Conservation (phyloP, 2,113 vertebrate species). For the Crypturellus undulatus region DNA sequence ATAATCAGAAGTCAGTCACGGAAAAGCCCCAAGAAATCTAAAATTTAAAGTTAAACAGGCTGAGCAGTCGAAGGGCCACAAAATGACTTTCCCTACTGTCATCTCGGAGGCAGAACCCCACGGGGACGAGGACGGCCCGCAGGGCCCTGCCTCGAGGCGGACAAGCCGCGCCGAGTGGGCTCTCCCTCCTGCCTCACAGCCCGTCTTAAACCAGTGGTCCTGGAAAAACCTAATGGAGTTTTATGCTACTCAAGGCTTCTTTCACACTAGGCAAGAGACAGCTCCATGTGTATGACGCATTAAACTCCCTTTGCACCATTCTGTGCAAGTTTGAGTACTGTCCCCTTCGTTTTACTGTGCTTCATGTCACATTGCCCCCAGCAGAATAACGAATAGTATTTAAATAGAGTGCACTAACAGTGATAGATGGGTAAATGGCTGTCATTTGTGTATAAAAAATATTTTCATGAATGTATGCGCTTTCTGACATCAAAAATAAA, state of each 20-base stretch:
- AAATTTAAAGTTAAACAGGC: not conserved
- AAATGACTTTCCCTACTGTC: not conserved
- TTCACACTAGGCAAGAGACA: not conserved
- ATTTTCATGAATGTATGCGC: not conserved
- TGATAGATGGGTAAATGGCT: not conserved
- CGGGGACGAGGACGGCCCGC: not conserved
- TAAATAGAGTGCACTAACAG: not conserved
- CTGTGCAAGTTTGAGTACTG: not conserved
- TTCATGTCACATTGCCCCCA: not conserved
- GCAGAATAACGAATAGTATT: not conserved
- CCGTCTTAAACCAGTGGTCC: not conserved
- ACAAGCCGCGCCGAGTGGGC: not conserved
- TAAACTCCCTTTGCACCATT: not conserved
- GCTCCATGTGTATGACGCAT: not conserved
- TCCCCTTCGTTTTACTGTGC: not conserved
- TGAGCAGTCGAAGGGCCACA: not conserved
- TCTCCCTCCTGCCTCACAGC: not conserved
- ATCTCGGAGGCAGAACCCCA: not conserved
- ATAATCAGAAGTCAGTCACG: not conserved
- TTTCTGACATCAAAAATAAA: not conserved
- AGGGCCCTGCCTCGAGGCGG: not conserved
- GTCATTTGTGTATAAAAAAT: not conserved
- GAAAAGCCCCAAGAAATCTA: not conserved
- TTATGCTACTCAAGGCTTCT: not conserved
- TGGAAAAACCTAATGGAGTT: accelerated